Conservation (phyloP, 1,140 invertebrate genomes). For the Lasaia peninsularis region DNA sequence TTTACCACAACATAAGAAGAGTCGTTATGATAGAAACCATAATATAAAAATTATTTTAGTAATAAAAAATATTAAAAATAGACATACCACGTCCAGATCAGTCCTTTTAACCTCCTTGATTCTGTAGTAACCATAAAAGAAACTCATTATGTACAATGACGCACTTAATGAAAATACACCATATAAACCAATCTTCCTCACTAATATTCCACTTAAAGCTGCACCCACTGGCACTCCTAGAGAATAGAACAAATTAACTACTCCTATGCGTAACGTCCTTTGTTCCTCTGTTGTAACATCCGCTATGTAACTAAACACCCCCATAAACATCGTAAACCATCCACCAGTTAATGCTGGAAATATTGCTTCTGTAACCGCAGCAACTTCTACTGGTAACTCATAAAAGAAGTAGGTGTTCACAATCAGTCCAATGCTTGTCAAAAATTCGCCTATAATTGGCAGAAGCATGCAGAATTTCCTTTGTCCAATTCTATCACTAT, state of each 20-base stretch:
- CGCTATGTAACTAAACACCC: conserved; percentile 92
- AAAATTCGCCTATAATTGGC: conserved; percentile 88
- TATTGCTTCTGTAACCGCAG: conserved; percentile 85
- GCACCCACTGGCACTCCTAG: conserved; percentile 88
- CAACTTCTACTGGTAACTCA: conserved; percentile 86
- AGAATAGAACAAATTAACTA: conserved; percentile 89
- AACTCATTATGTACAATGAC: conserved; percentile 84
- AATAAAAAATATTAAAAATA: conserved; percentile 17
- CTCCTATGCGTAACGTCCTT: conserved; percentile 88
- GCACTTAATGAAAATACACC: conserved; percentile 87
- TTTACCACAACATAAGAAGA: too few relatives aligned
- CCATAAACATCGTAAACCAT: conserved; percentile 93
- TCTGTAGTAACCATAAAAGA: conserved; percentile 83
- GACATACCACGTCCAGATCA: conserved; percentile 60
- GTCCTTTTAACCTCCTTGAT: conserved; percentile 80
- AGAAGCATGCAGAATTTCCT: conserved; percentile 91
- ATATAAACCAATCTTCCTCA: conserved; percentile 86
- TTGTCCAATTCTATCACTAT: conserved; percentile 85
- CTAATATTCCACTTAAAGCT: conserved; percentile 84
- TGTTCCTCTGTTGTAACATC: conserved; percentile 89
- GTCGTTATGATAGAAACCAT: too few relatives aligned
- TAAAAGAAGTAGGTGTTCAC: conserved; percentile 88
- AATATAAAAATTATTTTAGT: too few relatives aligned
- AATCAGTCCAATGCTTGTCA: conserved; percentile 87
- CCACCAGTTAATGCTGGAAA: conserved; percentile 89